Evolutionary conservation across 2,113 vertebrate species (phyloP).

Genomic region (Cichladusa arquata): DNA sequence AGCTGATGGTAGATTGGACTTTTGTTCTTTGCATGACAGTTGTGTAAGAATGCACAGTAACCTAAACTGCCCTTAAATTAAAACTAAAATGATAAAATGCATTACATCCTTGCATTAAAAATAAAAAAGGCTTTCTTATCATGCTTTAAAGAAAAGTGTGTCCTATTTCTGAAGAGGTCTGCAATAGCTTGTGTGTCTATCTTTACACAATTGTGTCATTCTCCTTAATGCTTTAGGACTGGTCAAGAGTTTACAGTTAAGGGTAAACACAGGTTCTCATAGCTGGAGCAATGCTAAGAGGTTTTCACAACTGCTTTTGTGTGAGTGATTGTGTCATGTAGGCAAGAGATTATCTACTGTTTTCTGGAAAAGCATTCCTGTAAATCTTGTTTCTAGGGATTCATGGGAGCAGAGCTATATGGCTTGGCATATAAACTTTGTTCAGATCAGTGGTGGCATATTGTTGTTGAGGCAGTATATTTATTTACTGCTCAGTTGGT

Average conservation of each 20-base stretch:
- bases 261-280: accelerated
- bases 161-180: neutral
- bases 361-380: neutral
- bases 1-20: neutral
- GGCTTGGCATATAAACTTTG: neutral
- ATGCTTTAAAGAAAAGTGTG: neutral
- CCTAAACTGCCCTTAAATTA: neutral
- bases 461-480: neutral
- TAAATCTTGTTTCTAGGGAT: neutral
- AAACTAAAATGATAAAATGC: neutral
- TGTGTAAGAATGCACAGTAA: neutral
- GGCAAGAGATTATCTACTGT: neutral
- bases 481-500: neutral
- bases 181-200: neutral
- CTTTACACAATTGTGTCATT: neutral
- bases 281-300: neutral
- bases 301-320: neutral
- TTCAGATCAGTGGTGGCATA: neutral
- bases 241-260: neutral
- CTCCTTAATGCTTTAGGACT: neutral
- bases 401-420: neutral
- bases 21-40: neutral
- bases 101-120: neutral
- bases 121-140: neutral
- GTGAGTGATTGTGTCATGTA: neutral